Evolutionary conservation across 2,888 invertebrate genomes (phyloP), one percentile per base, ranked within the genome.

Genomic region (Selenia dentaria): DNA sequence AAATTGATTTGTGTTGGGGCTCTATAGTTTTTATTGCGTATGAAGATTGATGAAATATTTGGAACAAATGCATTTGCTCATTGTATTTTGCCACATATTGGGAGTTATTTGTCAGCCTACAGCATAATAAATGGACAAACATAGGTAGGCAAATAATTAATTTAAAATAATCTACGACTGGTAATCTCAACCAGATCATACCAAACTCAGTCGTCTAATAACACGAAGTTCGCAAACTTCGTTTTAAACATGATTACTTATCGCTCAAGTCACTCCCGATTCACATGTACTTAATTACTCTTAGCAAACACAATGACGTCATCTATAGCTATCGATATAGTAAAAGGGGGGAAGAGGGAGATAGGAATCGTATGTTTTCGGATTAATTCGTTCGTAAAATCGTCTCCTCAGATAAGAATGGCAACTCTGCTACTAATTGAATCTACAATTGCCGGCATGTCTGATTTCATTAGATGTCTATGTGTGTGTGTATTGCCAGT

Each of bases 331-430:
- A 69, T 48, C 41, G 41, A 48, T 41, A 25, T 48, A 38, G 39
- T 72, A 66, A 63, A 72, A 68, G 61, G 67, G 74, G 78, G 83
- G 61, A 65, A 25, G 10, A 10, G 83, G 88, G 81, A 85, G 86
- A 86, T 86, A 83, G 75, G 72, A 83, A 85, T 88, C 89, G 87
- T 89, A 87, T 89, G 89, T 88, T 90, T 90, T 88, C 84, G 86
- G 85, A 89, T 88, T 88, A 88, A 90, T 90, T 90, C 89, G 87
- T 86, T 90, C 89, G 89, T 88, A 85, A 90, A 90, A 90, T 90
- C 89, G 89, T 88, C 88, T 83, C 83, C 56, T 66, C 75, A 83
- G 87, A 89, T 90, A 90, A 90, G 89, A 90, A 90, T 87, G 82
- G 88, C 83, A 83, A 87, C 81, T 85, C 82, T 83, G 80, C 46